Base-by-base conservation (phyloP, 1,140 invertebrate genomes). In the Lepidostoma basale region DNA sequence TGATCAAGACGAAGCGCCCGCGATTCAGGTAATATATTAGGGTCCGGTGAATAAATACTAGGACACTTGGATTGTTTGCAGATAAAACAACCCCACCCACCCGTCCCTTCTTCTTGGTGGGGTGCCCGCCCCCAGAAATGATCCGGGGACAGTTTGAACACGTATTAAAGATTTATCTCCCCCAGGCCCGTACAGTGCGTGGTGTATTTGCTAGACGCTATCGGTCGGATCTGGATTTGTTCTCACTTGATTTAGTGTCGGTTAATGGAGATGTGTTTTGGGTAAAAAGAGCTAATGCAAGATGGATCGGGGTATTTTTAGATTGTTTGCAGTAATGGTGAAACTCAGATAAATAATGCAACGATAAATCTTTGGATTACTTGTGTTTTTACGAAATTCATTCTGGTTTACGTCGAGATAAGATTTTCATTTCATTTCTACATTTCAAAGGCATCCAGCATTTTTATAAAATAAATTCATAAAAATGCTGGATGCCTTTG, bases 191-290 rank as follows among this genome's bases (percentile, higher is more conserved):
- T 59, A 44, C 59, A n/a, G n/a, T n/a, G n/a, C n/a, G n/a, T n/a
- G n/a, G n/a, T n/a, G n/a, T n/a, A n/a, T n/a, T n/a, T n/a, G n/a
- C n/a, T n/a, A n/a, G n/a, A 56, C 47, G 60, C 33, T 42, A 63
- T 44, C 42, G 59, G 52, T 26, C 16, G 23, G 58, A 40, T 45
- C 44, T 28, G 22, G 45, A 69, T 63, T 69, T 58, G 67, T 62
- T 40, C 39, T 12, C 67, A 58, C n/a, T 63, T 63, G 47, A 69
- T 69, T 69, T 69, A 69, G 25, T 12, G 67, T 18, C 39, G 45
- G 23, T 62, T 56, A 62, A 33, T 59, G 49, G 25, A 28, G n/a
- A n/a, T n/a, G n/a, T 56, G 49, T 47, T 18, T 65, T 52, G 10
- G 36, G 44, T 26, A 62, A 28, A 54, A 28, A 28, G 22, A 49